Base-by-base conservation (phyloP, 2,797 vertebrate genomes). In the Myripristis jacobus region DNA sequence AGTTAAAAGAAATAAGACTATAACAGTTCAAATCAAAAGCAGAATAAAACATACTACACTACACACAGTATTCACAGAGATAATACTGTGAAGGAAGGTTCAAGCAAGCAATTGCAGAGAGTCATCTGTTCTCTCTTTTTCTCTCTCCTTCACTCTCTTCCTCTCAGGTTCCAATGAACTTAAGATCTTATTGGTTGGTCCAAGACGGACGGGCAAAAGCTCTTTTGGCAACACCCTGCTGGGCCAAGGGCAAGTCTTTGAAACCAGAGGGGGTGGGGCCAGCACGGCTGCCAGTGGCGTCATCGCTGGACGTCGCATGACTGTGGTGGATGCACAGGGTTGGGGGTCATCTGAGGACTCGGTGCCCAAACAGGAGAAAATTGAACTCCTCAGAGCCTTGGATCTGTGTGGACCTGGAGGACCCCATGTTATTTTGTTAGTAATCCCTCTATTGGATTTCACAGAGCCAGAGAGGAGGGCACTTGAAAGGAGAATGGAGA, bases 211-310 rank as follows among this genome's bases (percentile, higher is more conserved):
- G 13, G 84, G 86, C 7, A 89, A 82, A 65, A 91, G 88, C 71
- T 91, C 82, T 0, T 46, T 64, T 34, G 86, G 77, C 36, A 86
- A 89, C 87, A 88, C 85, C 2, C 44, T 90, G n/a, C 70, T 90
- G 46, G 77, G 77, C 5, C 44, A 1, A 29, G 54, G 69, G 22
- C 19, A 6, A 27, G 68, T 68, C 29, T 90, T 89, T 59, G 71
- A 87, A 22, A 89, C 76, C 22, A 86, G 69, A 75, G 89, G 90
- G 25, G 83, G 88, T 7, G 74, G 60, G 7, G 46, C 53, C 24
- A 82, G 68, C 34, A 31, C 66, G 4, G 54, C 38, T 2, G 77
- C 69, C 36, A 55, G 55, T 7, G 44, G 67, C 6, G 11, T 70
- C 31, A 54, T 43, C 0, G 62, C 71, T 19, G 85, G 80, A 36